Evolutionary conservation across 2,113 vertebrate genomes (phyloP).

Genomic region (Osmerus mordax): DNA sequence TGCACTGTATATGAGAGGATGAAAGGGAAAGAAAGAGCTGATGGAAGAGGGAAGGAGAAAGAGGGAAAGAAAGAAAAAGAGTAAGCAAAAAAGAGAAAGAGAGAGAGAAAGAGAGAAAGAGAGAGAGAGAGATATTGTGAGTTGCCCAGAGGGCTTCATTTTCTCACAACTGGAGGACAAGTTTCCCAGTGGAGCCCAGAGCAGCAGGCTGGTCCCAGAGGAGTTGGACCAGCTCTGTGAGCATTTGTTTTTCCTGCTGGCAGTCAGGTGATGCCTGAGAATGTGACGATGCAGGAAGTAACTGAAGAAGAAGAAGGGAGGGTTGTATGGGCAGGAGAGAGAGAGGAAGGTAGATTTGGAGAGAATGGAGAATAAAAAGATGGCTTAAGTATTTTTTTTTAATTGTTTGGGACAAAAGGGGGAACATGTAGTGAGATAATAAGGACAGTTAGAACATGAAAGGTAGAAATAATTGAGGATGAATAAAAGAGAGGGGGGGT

Average conservation of each 20-base stretch:
- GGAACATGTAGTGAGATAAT: background rate
- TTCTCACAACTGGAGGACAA: conserved; percentile 15
- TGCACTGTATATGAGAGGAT: background rate
- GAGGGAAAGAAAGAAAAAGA: background rate
- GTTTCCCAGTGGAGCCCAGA: conserved; percentile 9
- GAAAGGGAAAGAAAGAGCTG: background rate
- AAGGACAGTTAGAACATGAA: background rate
- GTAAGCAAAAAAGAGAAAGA: background rate
- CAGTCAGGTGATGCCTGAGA: conserved; percentile 60
- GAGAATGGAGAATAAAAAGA: background rate
- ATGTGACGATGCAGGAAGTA: conserved; percentile 69
- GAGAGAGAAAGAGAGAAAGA: background rate
- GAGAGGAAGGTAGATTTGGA: background rate
- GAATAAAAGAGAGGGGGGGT: conserved; percentile 7
- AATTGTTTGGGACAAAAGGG: background rate
- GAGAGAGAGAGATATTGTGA: conserved; percentile 5
- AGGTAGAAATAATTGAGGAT: background rate
- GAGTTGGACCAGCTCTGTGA: conserved; percentile 18
- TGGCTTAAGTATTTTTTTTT: conserved; percentile 8
- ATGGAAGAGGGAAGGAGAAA: background rate
- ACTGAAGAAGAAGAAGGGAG: background rate
- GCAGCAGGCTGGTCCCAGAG: background rate
- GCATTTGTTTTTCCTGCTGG: conserved; percentile 52
- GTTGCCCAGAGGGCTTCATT: background rate
- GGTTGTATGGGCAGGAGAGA: background rate